Percentiles rank a stretch among this genome's conserved stretches.
Evolutionary conservation across 2,113 vertebrate species (phyloP).

Genomic region (Hymenochirus boettgeri): DNA sequence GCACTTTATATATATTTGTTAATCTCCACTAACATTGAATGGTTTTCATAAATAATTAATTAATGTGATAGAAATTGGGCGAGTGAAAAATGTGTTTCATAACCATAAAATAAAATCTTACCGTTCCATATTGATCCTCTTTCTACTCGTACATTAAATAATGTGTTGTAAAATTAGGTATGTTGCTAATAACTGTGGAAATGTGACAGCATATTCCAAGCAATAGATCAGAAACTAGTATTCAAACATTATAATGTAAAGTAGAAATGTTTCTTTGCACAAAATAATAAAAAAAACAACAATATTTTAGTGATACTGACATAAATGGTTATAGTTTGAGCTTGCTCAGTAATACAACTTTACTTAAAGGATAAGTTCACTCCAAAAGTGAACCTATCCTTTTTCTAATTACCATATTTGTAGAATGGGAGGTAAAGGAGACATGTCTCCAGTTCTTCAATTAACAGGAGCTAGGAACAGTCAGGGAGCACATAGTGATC

Average conservation of each 20-base stretch:
- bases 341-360: neutral
- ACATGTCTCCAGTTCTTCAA: too few species aligned
- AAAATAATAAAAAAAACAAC: conserved; percentile 24
- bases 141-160: conserved; percentile 33
- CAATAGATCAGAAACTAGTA: conserved; percentile 23
- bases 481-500: too few species aligned
- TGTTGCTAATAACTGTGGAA: conserved; percentile 38
- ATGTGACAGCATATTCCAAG: conserved; percentile 14
- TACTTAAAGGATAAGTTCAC: too few species aligned
- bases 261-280: neutral
- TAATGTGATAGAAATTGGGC: conserved; percentile 42
- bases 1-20: conserved; percentile 35
- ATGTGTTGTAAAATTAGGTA: conserved; percentile 37
- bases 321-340: neutral
- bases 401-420: too few species aligned
- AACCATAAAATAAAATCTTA: conserved; percentile 31
- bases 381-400: too few species aligned
- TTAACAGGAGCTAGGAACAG: too few species aligned
- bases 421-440: too few species aligned
- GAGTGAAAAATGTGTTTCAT: conserved; percentile 41
- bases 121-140: conserved; percentile 25
- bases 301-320: neutral
- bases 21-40: conserved; percentile 35
- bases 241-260: conserved; percentile 2
- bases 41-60: conserved; percentile 36